Percentiles rank a stretch among this genome's conserved stretches.
Evolutionary conservation across 2,888 invertebrate genomes (phyloP).

Genomic region (Anoncus sp.): DNA sequence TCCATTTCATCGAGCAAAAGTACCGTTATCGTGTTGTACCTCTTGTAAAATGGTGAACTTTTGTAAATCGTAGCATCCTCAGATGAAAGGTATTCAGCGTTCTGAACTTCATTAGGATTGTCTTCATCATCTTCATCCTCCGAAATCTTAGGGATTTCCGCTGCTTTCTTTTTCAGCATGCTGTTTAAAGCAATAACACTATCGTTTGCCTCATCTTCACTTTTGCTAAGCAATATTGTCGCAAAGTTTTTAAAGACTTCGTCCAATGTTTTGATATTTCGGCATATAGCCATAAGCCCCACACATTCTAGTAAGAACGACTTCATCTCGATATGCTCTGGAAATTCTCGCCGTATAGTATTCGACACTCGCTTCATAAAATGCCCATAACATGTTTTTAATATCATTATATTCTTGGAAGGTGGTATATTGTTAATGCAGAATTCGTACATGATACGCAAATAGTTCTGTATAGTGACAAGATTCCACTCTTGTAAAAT

Average conservation of each 20-base stretch:
- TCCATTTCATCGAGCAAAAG: background rate
- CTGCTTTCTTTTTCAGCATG: no score
- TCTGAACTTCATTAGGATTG: no score
- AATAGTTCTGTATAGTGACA: background rate
- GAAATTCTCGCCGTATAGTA: conserved; percentile 32
- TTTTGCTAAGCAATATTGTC: background rate
- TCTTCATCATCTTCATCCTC: background rate
- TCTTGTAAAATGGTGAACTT: conserved; percentile 12
- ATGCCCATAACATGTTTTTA: conserved; percentile 60
- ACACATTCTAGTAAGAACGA: conserved; percentile 58
- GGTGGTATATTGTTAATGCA: background rate
- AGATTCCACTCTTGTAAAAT: background rate
- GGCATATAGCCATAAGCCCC: conserved; percentile 48
- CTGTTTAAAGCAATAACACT: no score
- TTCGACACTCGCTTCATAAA: conserved; percentile 58
- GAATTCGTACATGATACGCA: conserved; percentile 32
- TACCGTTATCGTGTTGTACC: background rate
- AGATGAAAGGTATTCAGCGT: no score
- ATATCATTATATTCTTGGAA: conserved; percentile 21
- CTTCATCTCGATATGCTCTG: conserved; percentile 40
- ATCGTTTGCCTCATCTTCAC: no score
- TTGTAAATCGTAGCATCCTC: conserved; percentile 8
- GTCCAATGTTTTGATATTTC: conserved; percentile 51
- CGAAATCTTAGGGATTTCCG: background rate
- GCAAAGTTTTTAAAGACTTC: conserved; percentile 42